Conservation (phyloP, 2,113 vertebrate genomes). For the chimpanzee (Pan troglodytes) region NHGRI_mPanTro3-v2.1_pri NC_072409.2:5606001-5606500, state of each 20-base stretch:
- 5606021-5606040: background rate
- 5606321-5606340: background rate
- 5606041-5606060: background rate
- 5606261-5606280: background rate
- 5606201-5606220: background rate
- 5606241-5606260: background rate
- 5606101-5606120: background rate
- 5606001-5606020: background rate
- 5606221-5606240: background rate
- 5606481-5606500: background rate
- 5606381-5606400: accelerated
- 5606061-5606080: background rate
- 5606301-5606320: background rate
- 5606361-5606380: background rate
- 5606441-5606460: background rate
- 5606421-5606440: accelerated
- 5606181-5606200: background rate
- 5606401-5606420: background rate
- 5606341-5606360: accelerated
- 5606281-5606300: background rate
- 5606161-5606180: background rate
- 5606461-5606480: background rate
- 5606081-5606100: background rate
- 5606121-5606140: too few relatives aligned
- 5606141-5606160: background rate